Conservation (phyloP, 2,113 vertebrate species). For the Gobiocypris rarus region DNA sequence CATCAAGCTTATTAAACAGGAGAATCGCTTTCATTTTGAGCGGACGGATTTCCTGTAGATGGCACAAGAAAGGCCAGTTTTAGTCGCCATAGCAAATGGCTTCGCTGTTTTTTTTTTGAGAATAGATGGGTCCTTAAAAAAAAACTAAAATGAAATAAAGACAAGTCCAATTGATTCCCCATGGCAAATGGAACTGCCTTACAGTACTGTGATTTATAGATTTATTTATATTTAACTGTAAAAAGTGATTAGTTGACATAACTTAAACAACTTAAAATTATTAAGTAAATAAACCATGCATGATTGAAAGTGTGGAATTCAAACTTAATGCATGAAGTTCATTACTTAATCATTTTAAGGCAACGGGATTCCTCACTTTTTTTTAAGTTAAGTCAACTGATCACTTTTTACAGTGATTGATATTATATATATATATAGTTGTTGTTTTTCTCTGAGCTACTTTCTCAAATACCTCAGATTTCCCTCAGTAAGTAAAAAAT, state of each 20-base stretch:
- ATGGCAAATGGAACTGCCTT: slow-evolving; percentile 79
- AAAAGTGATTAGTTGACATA: too few species aligned
- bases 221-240: too few species aligned
- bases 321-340: too few species aligned
- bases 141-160: slow-evolving; percentile 40
- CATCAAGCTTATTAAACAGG: slow-evolving; percentile 61
- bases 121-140: slow-evolving; percentile 68
- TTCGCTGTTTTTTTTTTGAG: slow-evolving; percentile 65
- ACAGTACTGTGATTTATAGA: slow-evolving; percentile 69
- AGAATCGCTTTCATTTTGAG: slow-evolving; percentile 65
- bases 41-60: slow-evolving; percentile 66
- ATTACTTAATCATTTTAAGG: too few species aligned
- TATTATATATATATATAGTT: slow-evolving; percentile 63
- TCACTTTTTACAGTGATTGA: slow-evolving; percentile 35
- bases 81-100: slow-evolving; percentile 52
- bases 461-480: slow-evolving; percentile 68
- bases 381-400: too few species aligned
- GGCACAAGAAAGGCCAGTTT: slow-evolving; percentile 58
- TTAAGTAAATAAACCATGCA: too few species aligned
- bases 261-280: too few species aligned
- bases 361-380: too few species aligned
- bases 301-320: too few species aligned
- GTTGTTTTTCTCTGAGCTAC: slow-evolving; percentile 65
- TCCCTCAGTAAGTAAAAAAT: slow-evolving; percentile 72
- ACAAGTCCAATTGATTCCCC: slow-evolving; percentile 75